Evolutionary conservation across 2,113 vertebrate species (phyloP).

Genomic region (Macaca fascicularis): T2T-MFA8v1.1 NC_088394.1:16690001-16690500

Average conservation of each 20-base stretch:
- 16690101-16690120: conserved; percentile 80
- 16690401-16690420: conserved; percentile 78
- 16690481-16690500: conserved; percentile 30
- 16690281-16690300: conserved; percentile 84
- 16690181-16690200: conserved; percentile 84
- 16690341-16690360: conserved; percentile 79
- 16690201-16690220: conserved; percentile 87
- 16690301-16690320: conserved; percentile 85
- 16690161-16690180: conserved; percentile 85
- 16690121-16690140: conserved; percentile 77
- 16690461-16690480: conserved; percentile 76
- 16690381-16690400: conserved; percentile 81
- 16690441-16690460: conserved; percentile 75
- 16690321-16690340: conserved; percentile 83
- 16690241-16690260: conserved; percentile 82
- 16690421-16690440: conserved; percentile 70
- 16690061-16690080: conserved; percentile 62
- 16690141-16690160: conserved; percentile 63
- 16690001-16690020: conserved; percentile 66
- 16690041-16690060: conserved; percentile 77
- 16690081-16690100: conserved; percentile 67
- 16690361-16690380: conserved; percentile 83
- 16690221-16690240: conserved; percentile 87
- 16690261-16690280: conserved; percentile 84
- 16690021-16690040: conserved; percentile 62